phyloP scores from a whole-genome alignment of 2,888 invertebrate genomes.

The Patella caerulea region DNA sequence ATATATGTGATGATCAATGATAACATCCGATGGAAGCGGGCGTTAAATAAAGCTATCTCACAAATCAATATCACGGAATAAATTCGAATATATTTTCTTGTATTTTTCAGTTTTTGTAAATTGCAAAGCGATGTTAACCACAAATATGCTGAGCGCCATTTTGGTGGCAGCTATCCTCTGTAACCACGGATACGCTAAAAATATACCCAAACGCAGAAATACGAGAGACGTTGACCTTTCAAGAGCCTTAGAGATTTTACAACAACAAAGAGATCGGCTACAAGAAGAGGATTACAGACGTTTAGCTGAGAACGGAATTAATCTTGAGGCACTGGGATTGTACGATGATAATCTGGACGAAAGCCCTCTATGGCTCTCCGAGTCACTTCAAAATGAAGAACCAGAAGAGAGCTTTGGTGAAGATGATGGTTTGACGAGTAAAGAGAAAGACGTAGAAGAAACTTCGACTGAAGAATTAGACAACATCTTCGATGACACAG shows the following conservation, averaged over 20 bases:
- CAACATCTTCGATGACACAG: slow-evolving; percentile 28
- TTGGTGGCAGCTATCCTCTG: slow-evolving; percentile 4
- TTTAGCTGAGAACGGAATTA: neutral
- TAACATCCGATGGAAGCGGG: no score
- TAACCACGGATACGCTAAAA: slow-evolving; percentile 1
- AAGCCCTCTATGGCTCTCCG: neutral
- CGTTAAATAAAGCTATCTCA: no score
- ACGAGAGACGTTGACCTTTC: neutral
- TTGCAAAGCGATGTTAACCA: neutral
- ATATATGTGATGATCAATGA: no score
- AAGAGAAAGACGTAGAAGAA: slow-evolving; percentile 3
- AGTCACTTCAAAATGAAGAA: neutral
- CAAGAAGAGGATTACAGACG: slow-evolving; percentile 9
- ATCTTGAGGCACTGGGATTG: neutral
- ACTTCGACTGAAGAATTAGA: slow-evolving; percentile 31
- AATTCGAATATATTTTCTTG: no score
- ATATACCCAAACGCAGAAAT: neutral
- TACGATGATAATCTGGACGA: neutral
- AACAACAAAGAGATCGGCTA: slow-evolving; percentile 1
- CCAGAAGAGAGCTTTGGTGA: neutral
- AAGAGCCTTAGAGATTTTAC: neutral
- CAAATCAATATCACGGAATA: no score
- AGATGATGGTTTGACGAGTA: neutral
- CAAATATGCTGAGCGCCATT: slow-evolving; percentile 5
- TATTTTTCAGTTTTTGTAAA: no score